Evolutionary conservation across 2,113 vertebrate species (phyloP).

Genomic region (Hyaena hyaena): DNA sequence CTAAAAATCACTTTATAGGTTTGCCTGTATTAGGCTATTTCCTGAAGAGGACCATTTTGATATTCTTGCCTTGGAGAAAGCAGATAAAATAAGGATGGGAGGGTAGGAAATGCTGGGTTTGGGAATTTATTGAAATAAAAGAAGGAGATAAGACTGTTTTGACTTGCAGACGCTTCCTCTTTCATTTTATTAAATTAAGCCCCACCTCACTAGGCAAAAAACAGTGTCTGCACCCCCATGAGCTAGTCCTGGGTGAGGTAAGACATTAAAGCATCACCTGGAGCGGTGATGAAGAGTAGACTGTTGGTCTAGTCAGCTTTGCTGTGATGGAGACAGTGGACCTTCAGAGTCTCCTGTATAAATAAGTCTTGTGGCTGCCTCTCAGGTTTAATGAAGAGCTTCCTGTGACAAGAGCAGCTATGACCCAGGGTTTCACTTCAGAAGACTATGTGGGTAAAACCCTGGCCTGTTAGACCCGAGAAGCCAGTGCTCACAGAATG

Average conservation of each 20-base stretch:
- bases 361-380: neutral
- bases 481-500: neutral
- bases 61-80: neutral
- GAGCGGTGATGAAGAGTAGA: rapidly evolving
- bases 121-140: neutral
- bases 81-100: neutral
- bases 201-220: neutral
- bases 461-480: neutral
- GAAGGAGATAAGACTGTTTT: neutral
- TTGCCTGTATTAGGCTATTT: neutral
- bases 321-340: neutral
- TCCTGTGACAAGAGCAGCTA: neutral
- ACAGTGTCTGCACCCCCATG: neutral
- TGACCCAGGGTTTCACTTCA: neutral
- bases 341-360: neutral
- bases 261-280: neutral
- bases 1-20: neutral
- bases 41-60: neutral
- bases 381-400: neutral
- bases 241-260: no score
- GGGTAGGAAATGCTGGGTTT: neutral
- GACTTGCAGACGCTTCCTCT: neutral
- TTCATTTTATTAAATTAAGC: neutral
- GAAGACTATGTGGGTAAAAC: neutral
- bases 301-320: neutral